These are phyloP conservation scores for Zootoca vivipara DNA, from an alignment of 2,113 vertebrate genomes.

Conservation along the genomic window DNA sequence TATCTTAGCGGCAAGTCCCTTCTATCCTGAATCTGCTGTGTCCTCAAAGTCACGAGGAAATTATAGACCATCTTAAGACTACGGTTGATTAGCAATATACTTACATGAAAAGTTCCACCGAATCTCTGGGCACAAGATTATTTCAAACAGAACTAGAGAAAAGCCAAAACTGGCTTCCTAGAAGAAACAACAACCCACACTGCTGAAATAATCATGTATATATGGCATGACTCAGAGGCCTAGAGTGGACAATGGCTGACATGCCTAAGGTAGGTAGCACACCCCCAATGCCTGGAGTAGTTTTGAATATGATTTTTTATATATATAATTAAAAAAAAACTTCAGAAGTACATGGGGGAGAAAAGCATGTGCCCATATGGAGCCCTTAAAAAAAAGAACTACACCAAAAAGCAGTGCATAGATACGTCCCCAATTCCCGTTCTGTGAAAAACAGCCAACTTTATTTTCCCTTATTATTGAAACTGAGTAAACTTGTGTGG, in stretches of 20 bases:
- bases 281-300: not conserved
- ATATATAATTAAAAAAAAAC: not conserved
- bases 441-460: not conserved
- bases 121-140: not conserved
- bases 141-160: not conserved
- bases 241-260: not conserved
- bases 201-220: not conserved
- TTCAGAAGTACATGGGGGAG: not conserved
- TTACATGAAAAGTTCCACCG: not conserved
- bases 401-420: not conserved
- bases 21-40: accelerated
- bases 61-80: not conserved
- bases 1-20: accelerated
- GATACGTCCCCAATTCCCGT: not conserved
- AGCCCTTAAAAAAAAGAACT: not conserved
- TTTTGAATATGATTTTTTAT: not conserved
- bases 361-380: not conserved
- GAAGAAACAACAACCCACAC: not conserved
- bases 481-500: not conserved
- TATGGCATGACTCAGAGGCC: not conserved
- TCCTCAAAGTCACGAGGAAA: not conserved
- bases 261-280: no score
- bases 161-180: not conserved
- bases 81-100: not conserved
- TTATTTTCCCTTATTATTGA: not conserved